Conservation (phyloP, 2,113 vertebrate genomes). For the Ceyx melanurus region DNA sequence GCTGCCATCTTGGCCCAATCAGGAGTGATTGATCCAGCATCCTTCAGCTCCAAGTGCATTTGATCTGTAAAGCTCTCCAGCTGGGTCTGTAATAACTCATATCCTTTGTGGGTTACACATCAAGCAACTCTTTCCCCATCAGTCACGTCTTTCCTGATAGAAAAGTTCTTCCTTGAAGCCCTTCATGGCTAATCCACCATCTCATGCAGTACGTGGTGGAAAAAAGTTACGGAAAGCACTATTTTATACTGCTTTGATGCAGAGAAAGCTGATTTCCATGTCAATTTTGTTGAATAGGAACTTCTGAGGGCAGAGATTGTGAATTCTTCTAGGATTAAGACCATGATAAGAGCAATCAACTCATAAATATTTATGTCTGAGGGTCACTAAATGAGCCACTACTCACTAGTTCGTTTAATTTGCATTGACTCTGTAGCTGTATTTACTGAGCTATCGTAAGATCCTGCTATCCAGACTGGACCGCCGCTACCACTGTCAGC, state of each 20-base stretch:
- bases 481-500: background rate
- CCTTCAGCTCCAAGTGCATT: constrained; percentile 21
- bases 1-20: constrained; percentile 65
- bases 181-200: background rate
- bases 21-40: constrained; percentile 59
- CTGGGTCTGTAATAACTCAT: constrained; percentile 62
- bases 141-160: constrained; percentile 33
- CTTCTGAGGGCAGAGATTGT: background rate
- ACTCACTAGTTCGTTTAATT: background rate
- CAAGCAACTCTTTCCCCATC: constrained; percentile 44
- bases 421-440: background rate
- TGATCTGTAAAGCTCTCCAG: constrained; percentile 61
- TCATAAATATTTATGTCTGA: constrained; percentile 38
- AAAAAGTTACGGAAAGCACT: constrained; percentile 3
- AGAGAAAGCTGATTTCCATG: background rate
- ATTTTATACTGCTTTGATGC: constrained; percentile 27
- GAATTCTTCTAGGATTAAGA: background rate
- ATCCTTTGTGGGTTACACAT: constrained; percentile 62
- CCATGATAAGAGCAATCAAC: background rate
- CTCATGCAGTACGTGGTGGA: background rate
- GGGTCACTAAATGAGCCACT: constrained; percentile 3
- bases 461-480: background rate
- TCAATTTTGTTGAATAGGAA: background rate
- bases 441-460: background rate
- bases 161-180: constrained; percentile 8